Evolutionary conservation across 2,113 vertebrate species (phyloP).

Genomic region (Morone saxatilis): DNA sequence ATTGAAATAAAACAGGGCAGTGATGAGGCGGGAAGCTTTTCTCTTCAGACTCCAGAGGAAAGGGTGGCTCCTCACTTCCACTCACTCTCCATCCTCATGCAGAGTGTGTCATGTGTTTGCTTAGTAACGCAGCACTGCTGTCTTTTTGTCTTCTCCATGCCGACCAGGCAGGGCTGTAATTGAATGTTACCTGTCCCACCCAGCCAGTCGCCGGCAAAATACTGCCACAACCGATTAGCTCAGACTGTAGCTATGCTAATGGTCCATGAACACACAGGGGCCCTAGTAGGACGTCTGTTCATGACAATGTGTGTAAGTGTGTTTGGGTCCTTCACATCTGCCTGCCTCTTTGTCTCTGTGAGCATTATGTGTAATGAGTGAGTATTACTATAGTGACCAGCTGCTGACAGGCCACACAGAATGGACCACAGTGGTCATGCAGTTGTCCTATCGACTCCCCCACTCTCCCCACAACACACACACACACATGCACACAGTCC

Average conservation of each 20-base stretch:
- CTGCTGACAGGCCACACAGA: constrained; percentile 77
- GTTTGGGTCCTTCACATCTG: constrained; percentile 42
- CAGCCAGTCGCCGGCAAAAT: constrained; percentile 52
- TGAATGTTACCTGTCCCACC: constrained; percentile 80
- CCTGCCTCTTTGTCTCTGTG: constrained; percentile 58
- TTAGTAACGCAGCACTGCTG: constrained; percentile 57
- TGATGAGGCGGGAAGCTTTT: constrained; percentile 43
- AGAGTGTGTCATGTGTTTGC: constrained; percentile 63
- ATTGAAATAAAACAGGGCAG: constrained; percentile 55
- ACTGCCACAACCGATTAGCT: constrained; percentile 72
- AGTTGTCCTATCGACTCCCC: constrained; percentile 66
- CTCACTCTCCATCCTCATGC: constrained; percentile 28
- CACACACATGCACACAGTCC: constrained; percentile 52
- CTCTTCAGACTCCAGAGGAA: constrained; percentile 47
- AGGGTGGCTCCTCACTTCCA: constrained; percentile 28
- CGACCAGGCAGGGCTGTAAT: constrained; percentile 52
- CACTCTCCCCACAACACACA: constrained; percentile 43
- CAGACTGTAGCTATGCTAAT: constrained; percentile 71
- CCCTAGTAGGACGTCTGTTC: constrained; percentile 51
- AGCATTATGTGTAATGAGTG: constrained; percentile 70
- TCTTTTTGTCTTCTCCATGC: constrained; percentile 53
- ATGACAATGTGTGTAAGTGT: constrained; percentile 34
- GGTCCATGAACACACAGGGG: constrained; percentile 69
- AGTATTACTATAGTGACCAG: constrained; percentile 69
- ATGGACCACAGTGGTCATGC: constrained; percentile 70